These are phyloP conservation scores for Nycticebus coucang DNA, from an alignment of 2,113 vertebrate genomes.

Conservation along the genomic window DNA sequence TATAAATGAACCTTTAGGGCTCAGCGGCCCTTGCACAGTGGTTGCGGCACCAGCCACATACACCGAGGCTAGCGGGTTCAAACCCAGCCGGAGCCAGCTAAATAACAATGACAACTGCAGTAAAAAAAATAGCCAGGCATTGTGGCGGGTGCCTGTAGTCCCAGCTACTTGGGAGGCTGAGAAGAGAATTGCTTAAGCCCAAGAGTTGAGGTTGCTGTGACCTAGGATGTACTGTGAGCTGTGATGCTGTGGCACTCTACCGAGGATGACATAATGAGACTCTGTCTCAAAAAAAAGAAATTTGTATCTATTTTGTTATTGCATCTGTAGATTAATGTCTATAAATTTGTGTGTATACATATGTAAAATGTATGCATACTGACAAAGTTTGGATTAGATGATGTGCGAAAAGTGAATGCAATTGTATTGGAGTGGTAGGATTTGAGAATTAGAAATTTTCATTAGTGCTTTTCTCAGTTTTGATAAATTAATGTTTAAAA, in stretches of 20 bases:
- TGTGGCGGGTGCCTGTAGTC: neutral
- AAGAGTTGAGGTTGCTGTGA: too few relatives aligned
- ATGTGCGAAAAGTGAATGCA: slow-evolving; percentile 27
- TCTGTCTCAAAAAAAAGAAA: too few relatives aligned
- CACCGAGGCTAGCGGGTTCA: too few relatives aligned
- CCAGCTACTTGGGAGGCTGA: neutral
- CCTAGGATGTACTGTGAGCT: too few relatives aligned
- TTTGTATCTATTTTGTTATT: neutral
- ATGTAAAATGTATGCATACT: neutral
- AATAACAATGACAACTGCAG: too few relatives aligned
- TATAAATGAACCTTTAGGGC: too few relatives aligned
- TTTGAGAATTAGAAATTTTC: neutral
- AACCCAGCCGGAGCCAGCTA: neutral
- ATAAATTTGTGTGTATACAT: neutral
- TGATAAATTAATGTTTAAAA: slow-evolving; percentile 1
- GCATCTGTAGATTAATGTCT: neutral
- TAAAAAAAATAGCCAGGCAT: too few relatives aligned
- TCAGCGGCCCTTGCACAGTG: too few relatives aligned
- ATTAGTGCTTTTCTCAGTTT: neutral
- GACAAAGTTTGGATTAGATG: neutral
- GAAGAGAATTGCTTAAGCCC: neutral
- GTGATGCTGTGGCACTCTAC: neutral
- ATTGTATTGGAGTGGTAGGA: neutral
- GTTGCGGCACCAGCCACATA: too few relatives aligned
- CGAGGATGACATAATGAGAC: too few relatives aligned